Evolutionary conservation across 2,797 vertebrate species (phyloP).

Genomic region (Hylomyscus alleni): DNA sequence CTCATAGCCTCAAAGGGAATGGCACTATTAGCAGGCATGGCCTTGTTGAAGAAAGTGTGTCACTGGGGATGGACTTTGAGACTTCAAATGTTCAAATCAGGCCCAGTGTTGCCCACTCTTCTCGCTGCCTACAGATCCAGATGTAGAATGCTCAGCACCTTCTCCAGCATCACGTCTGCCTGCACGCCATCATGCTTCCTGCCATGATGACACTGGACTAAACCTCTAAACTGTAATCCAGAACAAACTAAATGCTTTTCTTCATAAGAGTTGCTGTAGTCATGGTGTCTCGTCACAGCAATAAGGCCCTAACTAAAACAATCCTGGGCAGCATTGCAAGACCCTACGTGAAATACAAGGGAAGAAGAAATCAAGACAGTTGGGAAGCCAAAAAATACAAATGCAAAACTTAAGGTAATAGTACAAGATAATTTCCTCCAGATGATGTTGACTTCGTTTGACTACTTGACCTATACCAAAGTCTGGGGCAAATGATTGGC

Average conservation of each 20-base stretch:
- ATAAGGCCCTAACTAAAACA: not conserved
- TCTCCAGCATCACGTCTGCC: not conserved
- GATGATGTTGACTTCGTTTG: conserved; percentile 25
- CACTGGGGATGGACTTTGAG: not conserved
- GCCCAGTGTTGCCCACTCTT: not conserved
- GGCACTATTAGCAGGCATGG: not conserved
- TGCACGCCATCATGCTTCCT: not conserved
- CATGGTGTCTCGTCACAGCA: not conserved
- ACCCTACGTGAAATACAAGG: not conserved
- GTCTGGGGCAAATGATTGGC: not conserved
- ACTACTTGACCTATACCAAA: not conserved
- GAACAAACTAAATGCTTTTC: not conserved
- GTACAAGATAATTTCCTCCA: not conserved
- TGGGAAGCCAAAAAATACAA: conserved; percentile 17
- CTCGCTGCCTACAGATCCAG: not conserved
- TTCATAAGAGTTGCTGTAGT: not conserved
- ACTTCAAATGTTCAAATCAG: not conserved
- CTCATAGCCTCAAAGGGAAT: not conserved
- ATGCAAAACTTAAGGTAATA: not conserved
- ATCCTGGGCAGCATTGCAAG: not conserved
- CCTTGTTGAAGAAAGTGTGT: not conserved
- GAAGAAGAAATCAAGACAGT: not conserved
- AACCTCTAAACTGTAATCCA: not conserved
- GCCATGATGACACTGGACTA: not conserved
- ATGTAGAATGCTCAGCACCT: not conserved